Conservation (phyloP, 2,888 invertebrate species). For the Pristionchus arcanus region DNA sequence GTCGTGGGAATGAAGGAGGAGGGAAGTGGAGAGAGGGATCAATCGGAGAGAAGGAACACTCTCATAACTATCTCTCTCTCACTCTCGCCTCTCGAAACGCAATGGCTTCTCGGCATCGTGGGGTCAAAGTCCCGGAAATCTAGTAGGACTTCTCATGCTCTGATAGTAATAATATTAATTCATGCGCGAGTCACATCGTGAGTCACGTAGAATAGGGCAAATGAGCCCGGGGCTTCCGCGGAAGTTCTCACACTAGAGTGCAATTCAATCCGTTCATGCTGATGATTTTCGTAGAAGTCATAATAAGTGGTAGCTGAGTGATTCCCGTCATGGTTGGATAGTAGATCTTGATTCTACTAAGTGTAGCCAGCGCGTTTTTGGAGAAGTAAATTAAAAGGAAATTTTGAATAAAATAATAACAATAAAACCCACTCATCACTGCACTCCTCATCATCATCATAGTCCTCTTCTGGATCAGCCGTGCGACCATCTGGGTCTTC, state of each 20-base stretch:
- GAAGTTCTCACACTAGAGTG: too few relatives aligned
- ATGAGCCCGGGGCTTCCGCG: too few relatives aligned
- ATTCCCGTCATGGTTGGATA: too few relatives aligned
- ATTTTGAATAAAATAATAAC: neutral
- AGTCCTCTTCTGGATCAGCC: neutral
- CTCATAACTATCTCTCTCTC: neutral
- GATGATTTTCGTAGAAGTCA: too few relatives aligned
- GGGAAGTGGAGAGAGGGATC: neutral
- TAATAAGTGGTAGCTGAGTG: too few relatives aligned
- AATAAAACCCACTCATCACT: neutral
- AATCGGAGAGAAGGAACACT: neutral
- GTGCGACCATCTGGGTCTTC: conserved; percentile 3
- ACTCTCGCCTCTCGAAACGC: neutral
- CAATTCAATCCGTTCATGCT: too few relatives aligned
- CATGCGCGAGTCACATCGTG: too few relatives aligned
- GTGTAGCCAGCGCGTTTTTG: too few relatives aligned
- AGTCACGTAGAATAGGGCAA: too few relatives aligned
- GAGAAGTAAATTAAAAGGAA: neutral
- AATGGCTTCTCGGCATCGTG: neutral
- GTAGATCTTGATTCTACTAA: too few relatives aligned
- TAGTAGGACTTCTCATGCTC: neutral
- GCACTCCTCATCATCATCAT: conserved; percentile 19
- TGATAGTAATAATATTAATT: neutral
- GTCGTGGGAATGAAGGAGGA: conserved; percentile 8
- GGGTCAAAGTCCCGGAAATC: neutral